Conservation (phyloP, 2,888 invertebrate genomes). For the Dioctria rufipes region DNA sequence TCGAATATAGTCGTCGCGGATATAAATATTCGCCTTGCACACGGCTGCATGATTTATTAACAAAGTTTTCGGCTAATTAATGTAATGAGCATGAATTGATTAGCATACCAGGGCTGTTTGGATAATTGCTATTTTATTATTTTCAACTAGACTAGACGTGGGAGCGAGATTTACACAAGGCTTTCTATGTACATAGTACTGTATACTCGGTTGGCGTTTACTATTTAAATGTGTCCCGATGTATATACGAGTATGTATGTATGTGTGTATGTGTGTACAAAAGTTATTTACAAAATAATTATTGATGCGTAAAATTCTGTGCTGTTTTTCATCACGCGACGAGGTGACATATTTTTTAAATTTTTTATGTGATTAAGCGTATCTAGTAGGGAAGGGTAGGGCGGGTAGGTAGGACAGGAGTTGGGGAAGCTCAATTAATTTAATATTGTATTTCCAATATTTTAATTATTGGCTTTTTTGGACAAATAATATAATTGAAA, state of each 20-base stretch:
- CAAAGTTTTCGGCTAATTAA: slow-evolving; percentile 41
- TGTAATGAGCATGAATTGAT: slow-evolving; percentile 47
- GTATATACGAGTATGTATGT: neutral
- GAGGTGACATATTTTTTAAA: no score
- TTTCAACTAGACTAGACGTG: neutral
- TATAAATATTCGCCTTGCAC: slow-evolving; percentile 7
- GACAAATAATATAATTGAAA: neutral
- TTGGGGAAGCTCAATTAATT: neutral
- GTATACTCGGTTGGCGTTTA: neutral
- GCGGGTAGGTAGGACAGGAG: neutral
- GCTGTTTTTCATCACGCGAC: neutral
- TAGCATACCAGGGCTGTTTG: slow-evolving; percentile 24
- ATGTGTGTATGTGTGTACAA: neutral
- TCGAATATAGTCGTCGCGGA: neutral
- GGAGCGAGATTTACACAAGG: no score
- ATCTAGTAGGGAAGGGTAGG: neutral
- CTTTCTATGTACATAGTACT: no score
- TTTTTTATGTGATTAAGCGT: no score
- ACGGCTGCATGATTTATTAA: slow-evolving; percentile 42
- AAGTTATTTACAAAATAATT: slow-evolving; percentile 5
- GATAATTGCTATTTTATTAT: slow-evolving; percentile 19
- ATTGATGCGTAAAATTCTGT: neutral
- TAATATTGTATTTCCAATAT: neutral
- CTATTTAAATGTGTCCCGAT: neutral
- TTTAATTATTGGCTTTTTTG: neutral